Conservation (phyloP, 30 jellyfish, hydroid and myxozoan species). For the Chrysaora quinquecirrha region DNA sequence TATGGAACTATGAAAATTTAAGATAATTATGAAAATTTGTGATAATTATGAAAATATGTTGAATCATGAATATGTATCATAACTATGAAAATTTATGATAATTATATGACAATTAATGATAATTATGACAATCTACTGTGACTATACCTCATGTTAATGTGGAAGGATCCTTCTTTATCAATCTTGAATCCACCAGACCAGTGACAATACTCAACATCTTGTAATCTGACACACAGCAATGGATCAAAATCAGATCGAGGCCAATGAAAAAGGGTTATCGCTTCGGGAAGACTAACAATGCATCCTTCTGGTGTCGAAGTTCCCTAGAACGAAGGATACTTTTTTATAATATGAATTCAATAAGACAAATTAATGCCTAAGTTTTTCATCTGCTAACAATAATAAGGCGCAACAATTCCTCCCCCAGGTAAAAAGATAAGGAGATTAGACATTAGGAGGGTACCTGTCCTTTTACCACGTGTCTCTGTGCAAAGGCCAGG, state of each 20-base stretch:
- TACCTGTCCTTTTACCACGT: slow-evolving; percentile 70
- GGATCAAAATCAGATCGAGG: slow-evolving; percentile 95
- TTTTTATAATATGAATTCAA: too few species aligned
- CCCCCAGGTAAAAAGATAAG: too few species aligned
- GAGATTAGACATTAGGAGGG: too few species aligned
- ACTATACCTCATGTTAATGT: slow-evolving; percentile 74
- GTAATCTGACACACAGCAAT: slow-evolving; percentile 85
- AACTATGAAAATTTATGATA: neutral
- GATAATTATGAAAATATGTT: neutral
- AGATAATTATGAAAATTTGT: too few species aligned
- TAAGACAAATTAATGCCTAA: too few species aligned
- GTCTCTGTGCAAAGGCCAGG: slow-evolving; percentile 87
- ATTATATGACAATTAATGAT: neutral
- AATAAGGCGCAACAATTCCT: too few species aligned
- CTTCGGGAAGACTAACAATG: slow-evolving; percentile 79
- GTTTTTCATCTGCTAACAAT: too few species aligned
- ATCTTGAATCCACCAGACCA: slow-evolving; percentile 99
- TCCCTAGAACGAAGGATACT: slow-evolving; percentile 23
- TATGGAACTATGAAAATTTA: too few species aligned
- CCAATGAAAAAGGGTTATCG: slow-evolving; percentile 95
- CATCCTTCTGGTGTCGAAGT: slow-evolving; percentile 38
- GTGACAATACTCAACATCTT: slow-evolving; percentile 70
- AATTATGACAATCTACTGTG: neutral
- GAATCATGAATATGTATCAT: neutral
- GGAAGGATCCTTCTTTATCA: slow-evolving; percentile 90